A percentile compares a stretch with the other conserved stretches of the same genome.
Evolutionary conservation across 2,888 invertebrate species (phyloP).

Genomic region (Protophormia terraenovae): DNA sequence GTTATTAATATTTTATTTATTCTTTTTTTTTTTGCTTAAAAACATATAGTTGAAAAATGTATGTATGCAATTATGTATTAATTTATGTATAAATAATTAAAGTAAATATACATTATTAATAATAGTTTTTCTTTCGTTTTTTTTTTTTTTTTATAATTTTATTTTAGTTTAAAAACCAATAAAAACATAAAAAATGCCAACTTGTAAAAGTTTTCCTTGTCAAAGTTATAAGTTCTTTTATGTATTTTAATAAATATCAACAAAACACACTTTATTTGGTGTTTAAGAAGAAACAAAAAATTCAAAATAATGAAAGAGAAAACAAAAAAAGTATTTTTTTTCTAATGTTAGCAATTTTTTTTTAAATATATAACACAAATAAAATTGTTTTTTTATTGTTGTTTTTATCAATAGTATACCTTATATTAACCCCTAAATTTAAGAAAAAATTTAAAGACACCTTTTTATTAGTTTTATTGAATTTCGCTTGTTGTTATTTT

Average conservation of each 20-base stretch:
- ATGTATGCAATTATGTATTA: conserved; percentile 8
- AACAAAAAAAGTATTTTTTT: neutral
- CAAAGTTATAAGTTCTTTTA: neutral
- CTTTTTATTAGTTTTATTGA: conserved; percentile 13
- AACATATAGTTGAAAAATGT: conserved; percentile 29
- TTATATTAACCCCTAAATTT: conserved; percentile 50
- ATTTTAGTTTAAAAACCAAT: conserved; percentile 2
- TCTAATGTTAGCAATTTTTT: conserved; percentile 23
- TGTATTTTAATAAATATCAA: neutral
- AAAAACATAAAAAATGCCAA: neutral
- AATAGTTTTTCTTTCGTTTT: conserved; percentile 20
- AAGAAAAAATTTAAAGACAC: conserved; percentile 36
- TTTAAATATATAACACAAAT: conserved; percentile 38
- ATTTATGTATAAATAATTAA: conserved; percentile 8
- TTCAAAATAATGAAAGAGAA: neutral
- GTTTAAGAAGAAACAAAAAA: neutral
- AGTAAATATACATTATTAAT: conserved; percentile 38
- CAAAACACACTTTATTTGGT: neutral
- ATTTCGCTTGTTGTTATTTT: neutral
- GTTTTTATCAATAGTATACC: conserved; percentile 50
- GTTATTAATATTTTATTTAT: neutral
- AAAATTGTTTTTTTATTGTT: neutral
- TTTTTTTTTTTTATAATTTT: conserved; percentile 8
- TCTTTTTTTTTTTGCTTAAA: conserved; percentile 18
- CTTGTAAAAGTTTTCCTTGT: neutral